A percentile compares a stretch with the other conserved stretches of the same genome.
These are phyloP conservation scores for Hypsibius dujardini DNA, from an alignment of 1,140 invertebrate species.

Conservation along the genomic window DNA sequence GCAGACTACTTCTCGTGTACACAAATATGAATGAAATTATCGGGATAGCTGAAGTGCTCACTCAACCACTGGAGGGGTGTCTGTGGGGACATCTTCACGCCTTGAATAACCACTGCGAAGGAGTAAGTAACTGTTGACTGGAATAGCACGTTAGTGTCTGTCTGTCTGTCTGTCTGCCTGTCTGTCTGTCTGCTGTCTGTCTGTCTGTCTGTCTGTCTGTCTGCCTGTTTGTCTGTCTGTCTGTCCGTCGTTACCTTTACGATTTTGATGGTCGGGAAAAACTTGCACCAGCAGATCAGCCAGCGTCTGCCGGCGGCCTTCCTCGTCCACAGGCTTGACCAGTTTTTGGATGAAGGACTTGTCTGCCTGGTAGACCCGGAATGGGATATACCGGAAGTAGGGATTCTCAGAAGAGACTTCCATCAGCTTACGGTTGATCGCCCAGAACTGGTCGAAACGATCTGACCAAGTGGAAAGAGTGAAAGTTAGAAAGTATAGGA, in stretches of 20 bases:
- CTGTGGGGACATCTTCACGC: constrained; percentile 61
- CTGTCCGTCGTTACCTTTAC: neutral
- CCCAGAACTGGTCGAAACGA: constrained; percentile 98
- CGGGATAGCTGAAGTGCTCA: constrained; percentile 90
- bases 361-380: constrained; percentile 52
- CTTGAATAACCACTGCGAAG: constrained; percentile 56
- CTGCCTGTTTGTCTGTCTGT: no score
- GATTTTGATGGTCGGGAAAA: constrained; percentile 25
- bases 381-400: constrained; percentile 53
- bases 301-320: constrained; percentile 28
- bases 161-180: no score
- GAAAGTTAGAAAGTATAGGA: neutral
- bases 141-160: no score
- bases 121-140: no score
- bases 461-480: constrained; percentile 41
- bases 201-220: no score
- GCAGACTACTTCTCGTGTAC: neutral
- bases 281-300: constrained; percentile 28
- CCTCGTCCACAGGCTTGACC: constrained; percentile 31
- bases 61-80: constrained; percentile 93
- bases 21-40: constrained; percentile 80
- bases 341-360: constrained; percentile 31
- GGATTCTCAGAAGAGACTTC: constrained; percentile 40
- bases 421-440: constrained; percentile 84
- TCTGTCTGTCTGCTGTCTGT: no score